Evolutionary conservation across 2,797 vertebrate genomes (phyloP), one percentile per base, ranked within the genome.

Genomic region (Helostoma temminkii): DNA sequence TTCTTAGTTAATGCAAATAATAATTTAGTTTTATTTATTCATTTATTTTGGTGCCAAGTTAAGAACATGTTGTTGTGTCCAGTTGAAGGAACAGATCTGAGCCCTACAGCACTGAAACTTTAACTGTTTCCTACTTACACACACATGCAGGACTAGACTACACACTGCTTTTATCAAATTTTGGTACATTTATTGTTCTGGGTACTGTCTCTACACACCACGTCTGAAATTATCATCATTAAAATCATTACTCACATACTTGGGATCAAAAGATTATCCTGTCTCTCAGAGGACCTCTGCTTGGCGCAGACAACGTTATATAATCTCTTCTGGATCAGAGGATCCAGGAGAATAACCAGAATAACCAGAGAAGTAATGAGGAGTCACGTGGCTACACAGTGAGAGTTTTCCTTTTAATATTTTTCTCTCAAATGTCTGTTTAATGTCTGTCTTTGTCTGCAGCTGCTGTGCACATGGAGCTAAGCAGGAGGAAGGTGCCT

Each of bases 401-500:
- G 5, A 36, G 30, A 6, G 6, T 66, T 59, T 45, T 30, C 21
- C 28, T 41, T 9, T 32, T 28, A 7, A 19, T 3, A 1, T 8
- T 25, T 61, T 66, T 16, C 25, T 67, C 46, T 63, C 8, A 18
- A 14, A 19, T 41, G 8, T 66, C 30, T 54, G 24, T 66, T 74
- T 41, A 34, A 56, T 56, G 19, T 58, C 36, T 25, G 6, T 69
- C 8, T 76, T 63, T 76, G 22, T 71, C 26, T 61, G 66, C 90
- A 95, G 95, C 89, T 93, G 89, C 85, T 22, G 90, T 78, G 79
- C 90, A 85, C 90, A 96, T 96, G 96, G 94, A 97, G 92, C 72
- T 97, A 92, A 97, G 94, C 93, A 94, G 94, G 80, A 71, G 85
- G 50, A 94, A 96, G 91, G 96, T 95, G 76, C 96, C 95, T 89